These are phyloP conservation scores for Ornithoptera alexandrae DNA, from an alignment of 2,888 invertebrate species.

Conservation along the genomic window DNA sequence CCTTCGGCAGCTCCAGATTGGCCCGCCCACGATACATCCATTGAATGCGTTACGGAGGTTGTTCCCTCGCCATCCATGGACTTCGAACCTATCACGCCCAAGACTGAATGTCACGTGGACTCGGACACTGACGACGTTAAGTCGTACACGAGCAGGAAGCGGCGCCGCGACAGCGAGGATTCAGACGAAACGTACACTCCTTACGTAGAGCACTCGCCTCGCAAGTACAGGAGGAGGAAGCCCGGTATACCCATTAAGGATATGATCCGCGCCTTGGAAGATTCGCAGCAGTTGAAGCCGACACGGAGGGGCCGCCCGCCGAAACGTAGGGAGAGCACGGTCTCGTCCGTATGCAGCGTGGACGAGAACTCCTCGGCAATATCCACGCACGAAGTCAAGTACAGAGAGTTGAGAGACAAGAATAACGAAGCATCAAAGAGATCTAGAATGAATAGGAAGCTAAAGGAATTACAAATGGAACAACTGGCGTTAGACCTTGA, in stretches of 20 bases:
- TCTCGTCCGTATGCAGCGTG: constrained; percentile 68
- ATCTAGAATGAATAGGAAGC: constrained; percentile 86
- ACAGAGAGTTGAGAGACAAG: constrained; percentile 85
- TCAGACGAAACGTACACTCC: constrained; percentile 72
- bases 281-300: constrained; percentile 60
- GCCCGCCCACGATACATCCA: constrained; percentile 39
- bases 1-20: constrained; percentile 42
- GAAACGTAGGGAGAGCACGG: constrained; percentile 71
- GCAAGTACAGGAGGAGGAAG: constrained; percentile 62
- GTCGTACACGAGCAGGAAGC: constrained; percentile 46
- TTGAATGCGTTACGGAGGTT: constrained; percentile 41
- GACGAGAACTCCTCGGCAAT: constrained; percentile 64
- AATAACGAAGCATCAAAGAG: constrained; percentile 89
- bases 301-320: constrained; percentile 78
- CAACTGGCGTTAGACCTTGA: constrained; percentile 78
- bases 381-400: constrained; percentile 75
- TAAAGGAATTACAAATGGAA: constrained; percentile 78
- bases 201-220: constrained; percentile 51
- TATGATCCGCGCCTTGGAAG: constrained; percentile 67
- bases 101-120: constrained; percentile 66
- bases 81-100: constrained; percentile 66
- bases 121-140: constrained; percentile 63
- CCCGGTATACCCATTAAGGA: constrained; percentile 66
- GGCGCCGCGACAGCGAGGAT: constrained; percentile 63
- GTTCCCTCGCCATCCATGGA: constrained; percentile 51